Evolutionary conservation across 2,888 invertebrate genomes (phyloP).

Genomic region (Drosophila buzzatii): DNA sequence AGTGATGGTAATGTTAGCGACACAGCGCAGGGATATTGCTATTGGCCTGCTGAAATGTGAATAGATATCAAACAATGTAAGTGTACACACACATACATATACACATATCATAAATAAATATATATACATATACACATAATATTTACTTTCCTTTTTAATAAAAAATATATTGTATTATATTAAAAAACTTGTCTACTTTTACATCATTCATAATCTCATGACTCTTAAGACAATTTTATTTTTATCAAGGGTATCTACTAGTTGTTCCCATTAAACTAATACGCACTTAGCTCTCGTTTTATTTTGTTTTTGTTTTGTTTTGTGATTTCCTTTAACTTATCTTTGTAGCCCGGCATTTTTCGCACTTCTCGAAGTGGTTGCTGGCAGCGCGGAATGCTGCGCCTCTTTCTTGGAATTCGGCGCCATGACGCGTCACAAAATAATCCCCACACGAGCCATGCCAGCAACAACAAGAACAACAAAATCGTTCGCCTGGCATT

Average conservation of each 20-base stretch:
- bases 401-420: conserved; percentile 74
- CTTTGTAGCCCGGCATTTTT: conserved; percentile 42
- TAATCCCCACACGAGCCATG: conserved; percentile 45
- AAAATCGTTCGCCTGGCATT: conserved; percentile 4
- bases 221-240: not conserved
- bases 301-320: not conserved
- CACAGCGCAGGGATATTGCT: not conserved
- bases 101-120: no score
- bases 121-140: no score
- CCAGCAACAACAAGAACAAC: not conserved
- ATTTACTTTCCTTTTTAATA: no score
- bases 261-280: not conserved
- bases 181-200: no score
- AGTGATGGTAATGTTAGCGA: not conserved
- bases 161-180: no score
- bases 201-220: no score
- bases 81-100: no score
- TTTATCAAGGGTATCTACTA: not conserved
- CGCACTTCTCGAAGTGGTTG: conserved; percentile 66
- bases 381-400: conserved; percentile 63
- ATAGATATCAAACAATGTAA: no score
- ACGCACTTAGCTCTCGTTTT: not conserved
- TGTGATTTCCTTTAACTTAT: conserved; percentile 24
- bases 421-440: conserved; percentile 70
- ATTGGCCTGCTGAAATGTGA: no score